These are phyloP conservation scores for Rhinolophus ferrumequinum DNA, from an alignment of 2,113 vertebrate species.

Conservation along the genomic window DNA sequence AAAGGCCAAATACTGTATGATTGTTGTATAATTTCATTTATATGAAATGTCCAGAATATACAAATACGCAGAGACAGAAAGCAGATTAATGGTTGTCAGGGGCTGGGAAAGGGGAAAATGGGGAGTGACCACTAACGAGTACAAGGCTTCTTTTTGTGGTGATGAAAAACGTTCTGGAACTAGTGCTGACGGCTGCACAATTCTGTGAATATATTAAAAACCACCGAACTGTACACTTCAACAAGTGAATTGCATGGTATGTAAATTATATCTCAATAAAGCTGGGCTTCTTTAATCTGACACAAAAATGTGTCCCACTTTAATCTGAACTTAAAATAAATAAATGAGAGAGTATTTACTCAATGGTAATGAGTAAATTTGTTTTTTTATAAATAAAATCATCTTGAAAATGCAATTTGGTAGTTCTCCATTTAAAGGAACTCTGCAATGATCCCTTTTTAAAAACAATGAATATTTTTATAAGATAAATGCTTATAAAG, in stretches of 20 bases:
- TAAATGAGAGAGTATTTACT: constrained; percentile 62
- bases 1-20: background rate
- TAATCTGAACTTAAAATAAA: constrained; percentile 54
- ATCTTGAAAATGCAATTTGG: constrained; percentile 43
- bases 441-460: background rate
- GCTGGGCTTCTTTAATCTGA: constrained; percentile 44
- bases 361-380: constrained; percentile 34
- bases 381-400: constrained; percentile 65
- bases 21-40: background rate
- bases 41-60: constrained; percentile 14
- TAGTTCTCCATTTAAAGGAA: constrained; percentile 43
- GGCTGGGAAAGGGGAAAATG: background rate
- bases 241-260: background rate
- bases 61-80: background rate
- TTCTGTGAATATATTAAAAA: constrained; percentile 37
- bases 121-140: background rate
- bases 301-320: constrained; percentile 48
- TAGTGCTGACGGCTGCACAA: background rate
- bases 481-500: constrained; percentile 11
- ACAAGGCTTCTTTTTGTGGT: background rate
- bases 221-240: background rate
- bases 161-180: constrained; percentile 46
- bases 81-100: background rate
- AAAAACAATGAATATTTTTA: constrained; percentile 38
- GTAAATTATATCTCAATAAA: constrained; percentile 55